These are phyloP conservation scores for Drosophila sechellia DNA, from an alignment of 1,140 invertebrate genomes.

Conservation along the genomic window DNA sequence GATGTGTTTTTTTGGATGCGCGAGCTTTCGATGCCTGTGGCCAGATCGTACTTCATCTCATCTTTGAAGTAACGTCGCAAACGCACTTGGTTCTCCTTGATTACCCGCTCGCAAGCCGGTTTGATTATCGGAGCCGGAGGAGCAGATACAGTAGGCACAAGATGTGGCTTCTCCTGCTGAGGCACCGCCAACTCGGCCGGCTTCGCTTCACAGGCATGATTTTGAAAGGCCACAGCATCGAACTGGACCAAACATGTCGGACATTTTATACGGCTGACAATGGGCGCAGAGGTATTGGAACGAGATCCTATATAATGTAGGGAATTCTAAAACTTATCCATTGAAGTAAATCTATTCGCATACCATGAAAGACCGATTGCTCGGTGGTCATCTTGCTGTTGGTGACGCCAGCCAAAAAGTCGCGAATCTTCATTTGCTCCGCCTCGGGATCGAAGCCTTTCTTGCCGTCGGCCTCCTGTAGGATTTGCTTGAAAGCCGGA, in stretches of 20 bases:
- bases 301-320: conserved; percentile 1
- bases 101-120: conserved; percentile 44
- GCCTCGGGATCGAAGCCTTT: conserved; percentile 64
- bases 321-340: not conserved
- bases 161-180: not conserved
- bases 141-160: not conserved
- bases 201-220: conserved; percentile 50
- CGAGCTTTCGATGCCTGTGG: conserved; percentile 32
- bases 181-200: not conserved
- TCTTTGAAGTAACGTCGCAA: conserved; percentile 74
- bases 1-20: conserved; percentile 30
- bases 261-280: conserved; percentile 46
- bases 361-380: conserved; percentile 26
- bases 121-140: conserved; percentile 6
- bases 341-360: not conserved
- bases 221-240: conserved; percentile 39
- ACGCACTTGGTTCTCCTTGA: conserved; percentile 72
- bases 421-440: conserved; percentile 65
- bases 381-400: conserved; percentile 38
- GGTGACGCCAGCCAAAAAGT: conserved; percentile 60
- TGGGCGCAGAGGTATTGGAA: not conserved
- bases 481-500: conserved; percentile 60
- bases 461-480: conserved; percentile 50
- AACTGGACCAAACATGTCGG: conserved; percentile 56
- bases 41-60: conserved; percentile 74